Percentiles rank a stretch among this genome's conserved stretches.
These are phyloP conservation scores for Colossoma macropomum DNA, from an alignment of 2,113 vertebrate genomes.

Conservation along the genomic window DNA sequence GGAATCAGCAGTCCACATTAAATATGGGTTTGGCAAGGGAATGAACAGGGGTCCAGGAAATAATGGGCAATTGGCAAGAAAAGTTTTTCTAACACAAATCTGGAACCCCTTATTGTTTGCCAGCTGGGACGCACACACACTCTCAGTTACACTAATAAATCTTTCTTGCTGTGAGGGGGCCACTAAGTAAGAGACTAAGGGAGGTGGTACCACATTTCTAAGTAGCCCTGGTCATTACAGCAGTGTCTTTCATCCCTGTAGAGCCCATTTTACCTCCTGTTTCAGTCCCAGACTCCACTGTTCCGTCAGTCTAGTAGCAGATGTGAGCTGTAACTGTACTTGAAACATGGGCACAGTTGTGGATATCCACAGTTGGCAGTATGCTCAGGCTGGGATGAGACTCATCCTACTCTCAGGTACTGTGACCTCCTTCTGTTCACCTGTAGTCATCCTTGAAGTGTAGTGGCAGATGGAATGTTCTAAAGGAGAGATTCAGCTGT, in stretches of 20 bases:
- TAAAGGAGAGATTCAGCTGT: background rate
- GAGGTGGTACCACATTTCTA: constrained; percentile 31
- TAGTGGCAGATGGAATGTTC: background rate
- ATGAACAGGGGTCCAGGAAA: constrained; percentile 72
- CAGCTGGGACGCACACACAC: constrained; percentile 53
- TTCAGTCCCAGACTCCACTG: background rate
- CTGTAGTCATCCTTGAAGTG: background rate
- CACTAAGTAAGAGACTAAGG: constrained; percentile 36
- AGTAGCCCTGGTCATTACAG: constrained; percentile 21
- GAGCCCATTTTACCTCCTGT: background rate
- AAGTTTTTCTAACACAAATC: constrained; percentile 82
- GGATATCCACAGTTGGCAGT: constrained; percentile 50
- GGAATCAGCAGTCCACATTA: background rate
- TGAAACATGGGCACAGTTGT: constrained; percentile 44
- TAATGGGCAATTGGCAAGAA: constrained; percentile 74
- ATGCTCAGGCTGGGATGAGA: constrained; percentile 51
- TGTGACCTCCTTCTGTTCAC: background rate
- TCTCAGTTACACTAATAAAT: constrained; percentile 40
- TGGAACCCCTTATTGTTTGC: constrained; percentile 77
- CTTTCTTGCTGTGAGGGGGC: constrained; percentile 22
- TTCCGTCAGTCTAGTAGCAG: constrained; percentile 8
- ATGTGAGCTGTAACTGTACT: constrained; percentile 15
- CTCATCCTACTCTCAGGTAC: constrained; percentile 59
- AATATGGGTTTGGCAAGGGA: constrained; percentile 25
- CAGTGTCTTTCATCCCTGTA: constrained; percentile 7